Evolutionary conservation across 2,113 vertebrate genomes (phyloP).

Genomic region (Paramisgurnus dabryanus): DNA sequence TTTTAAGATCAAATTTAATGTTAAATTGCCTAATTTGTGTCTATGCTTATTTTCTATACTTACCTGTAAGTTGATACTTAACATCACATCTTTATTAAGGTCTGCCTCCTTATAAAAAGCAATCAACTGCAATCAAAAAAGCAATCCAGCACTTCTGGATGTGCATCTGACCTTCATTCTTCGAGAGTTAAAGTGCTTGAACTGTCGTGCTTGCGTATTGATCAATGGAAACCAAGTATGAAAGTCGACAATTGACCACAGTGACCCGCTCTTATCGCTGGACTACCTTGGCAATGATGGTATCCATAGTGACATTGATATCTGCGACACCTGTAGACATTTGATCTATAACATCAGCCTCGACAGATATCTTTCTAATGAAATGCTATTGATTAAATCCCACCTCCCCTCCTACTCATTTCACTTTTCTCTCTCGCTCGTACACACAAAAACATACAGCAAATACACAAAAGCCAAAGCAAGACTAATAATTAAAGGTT

Average conservation of each 20-base stretch:
- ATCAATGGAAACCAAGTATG: slow-evolving; percentile 28
- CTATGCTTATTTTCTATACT: no score
- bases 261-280: slow-evolving; percentile 45
- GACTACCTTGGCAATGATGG: slow-evolving; percentile 19
- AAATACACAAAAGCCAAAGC: background rate
- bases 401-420: slow-evolving; percentile 12
- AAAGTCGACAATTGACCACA: slow-evolving; percentile 41
- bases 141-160: background rate
- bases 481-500: slow-evolving; percentile 9
- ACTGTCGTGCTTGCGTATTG: slow-evolving; percentile 1
- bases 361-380: slow-evolving; percentile 66
- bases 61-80: no score
- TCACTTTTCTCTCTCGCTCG: slow-evolving; percentile 20
- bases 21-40: no score
- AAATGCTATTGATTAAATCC: slow-evolving; percentile 61
- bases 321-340: slow-evolving; percentile 21
- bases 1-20: no score
- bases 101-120: no score
- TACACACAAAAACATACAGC: background rate
- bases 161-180: slow-evolving; percentile 8
- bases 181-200: slow-evolving; percentile 25
- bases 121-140: background rate
- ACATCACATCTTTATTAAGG: no score
- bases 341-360: slow-evolving; percentile 60
- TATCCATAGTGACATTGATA: slow-evolving; percentile 42